These are phyloP conservation scores for Meda fulgida DNA, from an alignment of 2,797 vertebrate genomes.

Conservation along the genomic window DNA sequence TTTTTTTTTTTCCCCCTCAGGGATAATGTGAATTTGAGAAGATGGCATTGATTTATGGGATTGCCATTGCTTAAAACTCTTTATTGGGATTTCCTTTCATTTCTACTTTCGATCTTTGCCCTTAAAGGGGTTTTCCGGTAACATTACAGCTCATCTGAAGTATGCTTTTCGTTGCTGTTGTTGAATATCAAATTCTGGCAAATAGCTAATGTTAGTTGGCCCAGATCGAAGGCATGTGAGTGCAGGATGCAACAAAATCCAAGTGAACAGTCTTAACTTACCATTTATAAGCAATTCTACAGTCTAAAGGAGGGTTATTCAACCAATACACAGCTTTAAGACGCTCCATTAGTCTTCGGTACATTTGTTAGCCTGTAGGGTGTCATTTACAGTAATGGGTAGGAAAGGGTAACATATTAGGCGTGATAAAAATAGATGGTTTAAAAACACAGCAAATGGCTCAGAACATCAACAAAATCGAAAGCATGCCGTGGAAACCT, in stretches of 20 bases:
- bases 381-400: constrained; percentile 57
- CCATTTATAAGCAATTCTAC: constrained; percentile 40
- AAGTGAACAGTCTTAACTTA: constrained; percentile 22
- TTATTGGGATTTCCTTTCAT: constrained; percentile 33
- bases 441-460: constrained; percentile 42
- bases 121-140: constrained; percentile 14
- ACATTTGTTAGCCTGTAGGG: constrained; percentile 44
- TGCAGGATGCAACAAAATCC: neutral
- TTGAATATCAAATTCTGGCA: constrained; percentile 7
- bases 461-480: constrained; percentile 42
- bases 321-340: constrained; percentile 27
- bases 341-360: constrained; percentile 33
- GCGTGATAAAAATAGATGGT: constrained; percentile 47
- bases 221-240: neutral
- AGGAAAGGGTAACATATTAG: constrained; percentile 46
- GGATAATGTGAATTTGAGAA: constrained; percentile 42
- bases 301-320: constrained; percentile 29
- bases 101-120: neutral
- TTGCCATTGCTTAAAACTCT: constrained; percentile 29
- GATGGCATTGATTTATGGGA: constrained; percentile 43
- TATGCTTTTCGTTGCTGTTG: neutral
- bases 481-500: constrained; percentile 24
- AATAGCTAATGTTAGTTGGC: constrained; percentile 2
- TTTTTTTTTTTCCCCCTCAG: constrained; percentile 9
- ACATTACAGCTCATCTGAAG: neutral